A percentile compares a stretch with the other conserved stretches of the same genome.
Conservation (phyloP, 37 sponge, comb jelly and placozoan species). For the Halisarca cf. caerulea region DNA sequence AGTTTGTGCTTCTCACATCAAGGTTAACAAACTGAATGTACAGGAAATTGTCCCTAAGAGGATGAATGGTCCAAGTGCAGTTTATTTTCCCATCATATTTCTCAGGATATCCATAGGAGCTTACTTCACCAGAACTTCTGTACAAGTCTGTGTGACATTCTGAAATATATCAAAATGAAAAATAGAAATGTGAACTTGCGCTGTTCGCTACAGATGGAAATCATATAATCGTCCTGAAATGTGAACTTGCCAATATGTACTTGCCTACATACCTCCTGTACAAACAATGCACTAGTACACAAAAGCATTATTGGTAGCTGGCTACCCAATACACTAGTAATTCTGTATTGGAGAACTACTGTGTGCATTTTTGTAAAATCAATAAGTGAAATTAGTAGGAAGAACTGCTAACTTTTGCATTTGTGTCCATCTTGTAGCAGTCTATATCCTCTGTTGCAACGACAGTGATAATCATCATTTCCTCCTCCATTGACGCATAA, state of each 20-base stretch:
- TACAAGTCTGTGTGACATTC: constrained; percentile 26
- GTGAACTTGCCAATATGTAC: no score
- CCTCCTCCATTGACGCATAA: constrained; percentile 27
- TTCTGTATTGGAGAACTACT: no score
- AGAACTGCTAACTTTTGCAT: constrained; percentile 23
- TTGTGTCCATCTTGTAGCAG: background rate
- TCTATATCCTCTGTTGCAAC: constrained; percentile 31
- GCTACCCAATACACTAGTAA: no score
- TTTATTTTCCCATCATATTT: constrained; percentile 43
- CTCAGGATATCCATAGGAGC: constrained; percentile 37
- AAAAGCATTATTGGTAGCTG: no score
- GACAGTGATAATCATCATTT: constrained; percentile 42
- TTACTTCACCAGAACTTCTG: constrained; percentile 10
- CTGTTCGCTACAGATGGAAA: no score
- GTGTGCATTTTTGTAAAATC: no score
- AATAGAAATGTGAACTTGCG: no score
- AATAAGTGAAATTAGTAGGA: background rate
- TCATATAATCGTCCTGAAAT: no score
- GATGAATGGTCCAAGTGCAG: constrained; percentile 42
- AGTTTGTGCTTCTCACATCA: background rate
- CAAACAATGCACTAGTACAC: no score
- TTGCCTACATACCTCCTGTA: no score
- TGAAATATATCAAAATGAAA: background rate
- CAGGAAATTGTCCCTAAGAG: constrained; percentile 25
- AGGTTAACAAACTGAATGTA: constrained; percentile 17